phyloP scores from a whole-genome alignment of 2,113 vertebrate genomes.

The Picathartes gymnocephalus region DNA sequence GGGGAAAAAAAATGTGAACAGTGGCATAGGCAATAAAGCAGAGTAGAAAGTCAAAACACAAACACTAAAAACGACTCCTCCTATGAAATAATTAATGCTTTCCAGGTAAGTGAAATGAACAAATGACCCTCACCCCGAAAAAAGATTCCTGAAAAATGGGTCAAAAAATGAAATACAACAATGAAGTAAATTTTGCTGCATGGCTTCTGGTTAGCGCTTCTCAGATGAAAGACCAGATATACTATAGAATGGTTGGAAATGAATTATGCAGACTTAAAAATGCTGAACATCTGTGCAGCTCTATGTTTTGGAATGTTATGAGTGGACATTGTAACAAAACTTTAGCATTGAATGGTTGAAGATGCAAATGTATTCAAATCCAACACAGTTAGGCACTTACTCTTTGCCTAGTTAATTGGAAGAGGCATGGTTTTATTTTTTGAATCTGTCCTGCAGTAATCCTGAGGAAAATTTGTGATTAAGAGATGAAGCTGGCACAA shows the following conservation, averaged over 20 bases:
- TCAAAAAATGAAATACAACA: background rate
- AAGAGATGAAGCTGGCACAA: background rate
- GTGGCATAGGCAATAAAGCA: background rate
- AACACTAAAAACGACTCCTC: background rate
- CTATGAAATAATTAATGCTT: background rate
- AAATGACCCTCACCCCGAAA: rapidly evolving
- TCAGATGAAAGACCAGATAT: background rate
- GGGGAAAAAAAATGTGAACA: background rate
- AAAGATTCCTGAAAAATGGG: background rate
- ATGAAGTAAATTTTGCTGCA: background rate
- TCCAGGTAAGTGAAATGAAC: background rate
- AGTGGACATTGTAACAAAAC: background rate
- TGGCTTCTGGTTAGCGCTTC: background rate
- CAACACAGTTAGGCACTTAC: background rate
- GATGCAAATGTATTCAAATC: background rate
- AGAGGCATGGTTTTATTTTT: background rate
- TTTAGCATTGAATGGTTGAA: background rate
- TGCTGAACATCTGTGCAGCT: background rate
- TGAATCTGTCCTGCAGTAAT: background rate
- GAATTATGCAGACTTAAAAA: background rate
- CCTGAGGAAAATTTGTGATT: background rate
- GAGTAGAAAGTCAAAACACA: background rate
- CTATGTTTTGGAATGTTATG: background rate
- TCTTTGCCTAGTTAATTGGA: background rate
- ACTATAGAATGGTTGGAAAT: background rate